Evolutionary conservation across 2,113 vertebrate genomes (phyloP).

Genomic region (Aleadryas rufinucha): DNA sequence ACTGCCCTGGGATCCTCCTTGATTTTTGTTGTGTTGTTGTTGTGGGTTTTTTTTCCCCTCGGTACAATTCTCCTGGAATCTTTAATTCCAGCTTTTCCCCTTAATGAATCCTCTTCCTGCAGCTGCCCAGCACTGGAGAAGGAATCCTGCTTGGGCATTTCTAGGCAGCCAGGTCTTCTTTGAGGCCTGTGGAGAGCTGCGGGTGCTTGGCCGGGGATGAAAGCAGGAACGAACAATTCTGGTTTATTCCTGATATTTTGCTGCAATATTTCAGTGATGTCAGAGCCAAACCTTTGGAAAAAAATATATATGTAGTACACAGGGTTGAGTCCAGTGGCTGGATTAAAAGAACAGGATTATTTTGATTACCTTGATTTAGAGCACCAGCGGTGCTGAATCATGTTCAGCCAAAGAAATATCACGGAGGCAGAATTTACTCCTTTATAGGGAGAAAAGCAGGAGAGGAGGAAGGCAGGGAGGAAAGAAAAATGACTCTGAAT

Average conservation of each 20-base stretch:
- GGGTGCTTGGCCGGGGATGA: constrained; percentile 42
- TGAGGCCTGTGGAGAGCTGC: background rate
- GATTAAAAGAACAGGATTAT: constrained; percentile 48
- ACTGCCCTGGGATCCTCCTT: background rate
- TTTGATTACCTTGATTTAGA: constrained; percentile 52
- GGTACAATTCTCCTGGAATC: background rate
- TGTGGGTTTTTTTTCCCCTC: too few species aligned
- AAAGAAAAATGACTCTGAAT: constrained; percentile 27
- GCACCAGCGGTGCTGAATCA: background rate
- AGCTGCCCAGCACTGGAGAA: background rate
- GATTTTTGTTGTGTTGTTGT: background rate
- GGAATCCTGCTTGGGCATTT: background rate
- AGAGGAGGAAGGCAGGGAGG: background rate
- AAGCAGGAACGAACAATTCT: constrained; percentile 3
- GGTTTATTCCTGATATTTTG: constrained; percentile 30
- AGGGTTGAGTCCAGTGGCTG: background rate
- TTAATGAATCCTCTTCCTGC: background rate
- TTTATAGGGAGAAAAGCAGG: background rate
- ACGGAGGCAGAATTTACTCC: constrained; percentile 33
- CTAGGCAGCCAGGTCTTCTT: background rate
- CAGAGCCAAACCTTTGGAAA: constrained; percentile 6
- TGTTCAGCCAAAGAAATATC: constrained; percentile 61
- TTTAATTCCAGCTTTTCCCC: background rate
- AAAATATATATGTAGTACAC: background rate
- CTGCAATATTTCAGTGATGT: constrained; percentile 29